A percentile compares a stretch with the other conserved stretches of the same genome.
Conservation (phyloP, 2,113 vertebrate genomes). For the Calyptommatus sinebrachiatus region DNA sequence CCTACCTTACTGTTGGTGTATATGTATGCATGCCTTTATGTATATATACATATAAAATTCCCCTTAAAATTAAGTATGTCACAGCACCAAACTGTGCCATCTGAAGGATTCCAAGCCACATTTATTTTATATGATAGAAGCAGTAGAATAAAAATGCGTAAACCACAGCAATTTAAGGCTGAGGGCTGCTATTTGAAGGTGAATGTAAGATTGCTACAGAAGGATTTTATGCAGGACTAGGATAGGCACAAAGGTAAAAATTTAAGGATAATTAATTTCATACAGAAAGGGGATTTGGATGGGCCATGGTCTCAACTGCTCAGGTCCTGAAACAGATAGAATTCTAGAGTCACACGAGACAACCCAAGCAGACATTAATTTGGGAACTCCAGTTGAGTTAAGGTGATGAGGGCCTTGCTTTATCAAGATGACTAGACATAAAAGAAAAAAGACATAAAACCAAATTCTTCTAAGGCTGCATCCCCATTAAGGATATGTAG, state of each 20-base stretch:
- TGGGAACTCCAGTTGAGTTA: background rate
- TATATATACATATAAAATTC: background rate
- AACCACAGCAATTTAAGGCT: background rate
- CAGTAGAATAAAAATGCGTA: constrained; percentile 11
- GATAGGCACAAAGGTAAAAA: background rate
- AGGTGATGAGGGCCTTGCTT: background rate
- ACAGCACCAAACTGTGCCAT: background rate
- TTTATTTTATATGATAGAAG: constrained; percentile 21
- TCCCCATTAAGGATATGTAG: too few relatives aligned
- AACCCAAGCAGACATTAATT: background rate
- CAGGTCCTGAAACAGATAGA: accelerated
- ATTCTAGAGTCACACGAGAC: background rate
- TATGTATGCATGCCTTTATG: background rate
- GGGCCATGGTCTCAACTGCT: background rate
- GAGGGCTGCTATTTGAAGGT: constrained; percentile 6
- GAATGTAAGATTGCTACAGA: background rate
- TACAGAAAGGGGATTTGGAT: background rate
- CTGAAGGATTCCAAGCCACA: background rate
- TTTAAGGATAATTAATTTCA: background rate
- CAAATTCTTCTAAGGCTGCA: too few relatives aligned
- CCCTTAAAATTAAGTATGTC: background rate
- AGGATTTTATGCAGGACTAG: constrained; percentile 20
- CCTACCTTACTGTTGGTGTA: background rate
- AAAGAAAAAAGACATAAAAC: too few relatives aligned
- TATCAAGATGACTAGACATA: background rate